Base-by-base conservation (phyloP, 2,888 invertebrate genomes). In the Chymomyza procnemis region DNA sequence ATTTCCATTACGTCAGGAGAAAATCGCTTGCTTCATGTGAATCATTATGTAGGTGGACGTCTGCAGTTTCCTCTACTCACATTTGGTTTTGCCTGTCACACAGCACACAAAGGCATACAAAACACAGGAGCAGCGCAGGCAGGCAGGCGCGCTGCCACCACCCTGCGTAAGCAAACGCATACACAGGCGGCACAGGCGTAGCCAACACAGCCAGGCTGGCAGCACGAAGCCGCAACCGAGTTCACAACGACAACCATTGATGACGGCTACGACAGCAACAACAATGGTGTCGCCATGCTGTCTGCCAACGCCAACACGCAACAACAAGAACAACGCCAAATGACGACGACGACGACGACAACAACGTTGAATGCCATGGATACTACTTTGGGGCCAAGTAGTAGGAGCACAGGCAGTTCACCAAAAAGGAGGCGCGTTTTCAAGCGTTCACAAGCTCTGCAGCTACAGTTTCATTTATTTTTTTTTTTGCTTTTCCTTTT, bases 301-400 rank as follows among this genome's bases (percentile, higher is more conserved):
- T 81, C 81, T 81, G 81, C 81, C 82, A 87, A 76, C 79, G 87
- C 81, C 85, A 81, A 79, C 81, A 81, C 87, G 85, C 87, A 87
- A 85, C 81, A 85, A 48, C 69, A 82, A 70, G 68, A 76, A 66
- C 81, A 80, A 66, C 63, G 48, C 34, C 34, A 9, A 34, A 41
- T 8, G 16, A 41, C 16, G 12, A 21, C 46, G 65, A 26, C 66
- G 68, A 62, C 75, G 67, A 67, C 72, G 78, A 78, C 65, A 56
- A 55, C 69, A 26, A 26, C 66, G 61, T 77, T 41, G 72, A 75
- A 74, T 71, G 63, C 48, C 55, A 55, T 69, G 78, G 69, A 71
- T 79, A 65, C 26, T 22, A 22, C 22, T 26, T 46, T 41, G 58
- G 75, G 71, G 12, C 12, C 12, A 26, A 26, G 34, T 41, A 41